phyloP scores from a whole-genome alignment of 2,797 vertebrate genomes.

The Acanthornis magna region DNA sequence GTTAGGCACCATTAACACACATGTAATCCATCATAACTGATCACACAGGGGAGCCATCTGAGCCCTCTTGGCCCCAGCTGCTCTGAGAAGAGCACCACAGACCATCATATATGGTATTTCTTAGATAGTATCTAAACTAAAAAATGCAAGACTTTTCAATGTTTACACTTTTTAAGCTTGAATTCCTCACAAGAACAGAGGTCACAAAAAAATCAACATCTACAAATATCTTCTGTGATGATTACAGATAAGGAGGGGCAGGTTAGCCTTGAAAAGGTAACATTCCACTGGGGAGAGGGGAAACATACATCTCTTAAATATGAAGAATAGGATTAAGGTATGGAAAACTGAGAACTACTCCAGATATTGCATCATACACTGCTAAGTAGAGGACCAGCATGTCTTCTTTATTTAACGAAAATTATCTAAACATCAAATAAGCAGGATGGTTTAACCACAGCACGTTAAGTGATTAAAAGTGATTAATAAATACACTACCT shows the following conservation, averaged over 20 bases:
- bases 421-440: not conserved
- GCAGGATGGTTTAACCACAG: not conserved
- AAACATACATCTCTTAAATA: not conserved
- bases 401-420: not conserved
- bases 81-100: not conserved
- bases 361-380: not conserved
- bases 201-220: not conserved
- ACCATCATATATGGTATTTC: not conserved
- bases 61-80: not conserved
- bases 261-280: not conserved
- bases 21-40: not conserved
- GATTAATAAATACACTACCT: not conserved
- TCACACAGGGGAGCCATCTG: not conserved
- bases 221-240: not conserved
- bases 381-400: not conserved
- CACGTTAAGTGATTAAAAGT: not conserved
- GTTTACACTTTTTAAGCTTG: not conserved
- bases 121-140: not conserved
- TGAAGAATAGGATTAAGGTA: not conserved
- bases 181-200: not conserved
- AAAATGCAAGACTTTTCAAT: not conserved
- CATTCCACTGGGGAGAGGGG: not conserved
- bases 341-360: not conserved
- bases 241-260: not conserved
- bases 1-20: not conserved